Conservation (phyloP, 2,113 vertebrate species). For the Progne subis region DNA sequence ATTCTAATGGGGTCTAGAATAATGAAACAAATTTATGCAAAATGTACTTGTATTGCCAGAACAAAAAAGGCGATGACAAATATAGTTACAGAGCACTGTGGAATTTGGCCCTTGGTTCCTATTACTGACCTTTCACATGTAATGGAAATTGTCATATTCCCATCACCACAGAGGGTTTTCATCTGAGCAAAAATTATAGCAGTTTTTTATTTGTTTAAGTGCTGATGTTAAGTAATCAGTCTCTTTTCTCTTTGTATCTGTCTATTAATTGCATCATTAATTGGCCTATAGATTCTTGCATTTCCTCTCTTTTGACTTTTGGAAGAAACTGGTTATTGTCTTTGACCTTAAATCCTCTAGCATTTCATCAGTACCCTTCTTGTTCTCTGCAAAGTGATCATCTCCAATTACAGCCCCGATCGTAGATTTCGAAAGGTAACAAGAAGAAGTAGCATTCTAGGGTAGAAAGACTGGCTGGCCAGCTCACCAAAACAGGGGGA, state of each 20-base stretch:
- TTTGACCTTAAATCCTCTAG: neutral
- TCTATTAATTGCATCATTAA: neutral
- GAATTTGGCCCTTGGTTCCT: neutral
- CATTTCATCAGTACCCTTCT: neutral
- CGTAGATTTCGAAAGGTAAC: slow-evolving; percentile 26
- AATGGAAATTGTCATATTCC: neutral
- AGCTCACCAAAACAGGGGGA: neutral
- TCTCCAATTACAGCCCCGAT: neutral
- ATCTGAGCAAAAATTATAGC: neutral
- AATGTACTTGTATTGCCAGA: neutral
- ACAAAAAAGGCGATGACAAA: neutral
- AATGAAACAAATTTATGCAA: neutral
- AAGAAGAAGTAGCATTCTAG: neutral
- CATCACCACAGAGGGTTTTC: neutral
- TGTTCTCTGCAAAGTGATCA: neutral
- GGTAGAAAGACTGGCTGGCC: neutral
- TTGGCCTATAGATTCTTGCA: neutral
- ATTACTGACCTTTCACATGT: neutral
- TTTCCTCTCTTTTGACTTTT: neutral
- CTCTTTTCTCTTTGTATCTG: neutral
- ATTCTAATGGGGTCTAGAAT: neutral
- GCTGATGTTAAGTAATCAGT: neutral
- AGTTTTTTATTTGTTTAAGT: neutral
- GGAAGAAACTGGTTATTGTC: neutral
- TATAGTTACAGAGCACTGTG: neutral